These are phyloP conservation scores for Ecdyonurus torrentis DNA, from an alignment of 2,888 invertebrate genomes.

Conservation along the genomic window DNA sequence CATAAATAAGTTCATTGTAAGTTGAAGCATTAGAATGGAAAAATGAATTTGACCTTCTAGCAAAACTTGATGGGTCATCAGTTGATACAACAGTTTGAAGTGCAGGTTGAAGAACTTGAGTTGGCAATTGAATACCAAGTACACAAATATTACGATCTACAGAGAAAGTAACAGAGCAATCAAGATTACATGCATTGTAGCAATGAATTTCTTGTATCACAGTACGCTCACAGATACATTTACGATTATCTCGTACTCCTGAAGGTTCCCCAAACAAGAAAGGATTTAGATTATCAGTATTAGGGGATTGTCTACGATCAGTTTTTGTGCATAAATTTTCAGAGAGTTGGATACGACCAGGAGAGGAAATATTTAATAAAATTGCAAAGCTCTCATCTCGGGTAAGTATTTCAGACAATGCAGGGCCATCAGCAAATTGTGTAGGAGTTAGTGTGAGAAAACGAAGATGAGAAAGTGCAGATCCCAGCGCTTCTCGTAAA, in stretches of 20 bases:
- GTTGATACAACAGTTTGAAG: slow-evolving; percentile 18
- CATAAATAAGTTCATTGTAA: slow-evolving; percentile 65
- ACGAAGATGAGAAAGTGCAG: slow-evolving; percentile 56
- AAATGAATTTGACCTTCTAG: slow-evolving; percentile 14
- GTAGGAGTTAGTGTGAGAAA: slow-evolving; percentile 64
- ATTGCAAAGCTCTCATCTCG: slow-evolving; percentile 66
- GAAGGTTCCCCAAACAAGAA: neutral
- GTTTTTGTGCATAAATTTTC: slow-evolving; percentile 42
- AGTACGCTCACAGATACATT: slow-evolving; percentile 51
- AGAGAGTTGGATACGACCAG: slow-evolving; percentile 51
- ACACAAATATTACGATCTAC: slow-evolving; percentile 67
- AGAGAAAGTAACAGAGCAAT: slow-evolving; percentile 46
- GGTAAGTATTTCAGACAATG: slow-evolving; percentile 48
- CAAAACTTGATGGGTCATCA: slow-evolving; percentile 21
- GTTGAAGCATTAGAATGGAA: slow-evolving; percentile 18
- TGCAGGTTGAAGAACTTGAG: neutral
- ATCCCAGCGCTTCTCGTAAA: slow-evolving; percentile 14
- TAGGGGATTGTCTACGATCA: slow-evolving; percentile 9
- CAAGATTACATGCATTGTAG: neutral
- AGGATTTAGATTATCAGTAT: neutral
- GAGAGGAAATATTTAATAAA: slow-evolving; percentile 65
- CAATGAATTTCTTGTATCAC: slow-evolving; percentile 34
- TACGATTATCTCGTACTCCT: slow-evolving; percentile 17
- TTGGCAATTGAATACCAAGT: slow-evolving; percentile 41
- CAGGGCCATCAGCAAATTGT: slow-evolving; percentile 71